phyloP scores from a whole-genome alignment of 2,797 vertebrate genomes.

The Anabas testudineus region DNA sequence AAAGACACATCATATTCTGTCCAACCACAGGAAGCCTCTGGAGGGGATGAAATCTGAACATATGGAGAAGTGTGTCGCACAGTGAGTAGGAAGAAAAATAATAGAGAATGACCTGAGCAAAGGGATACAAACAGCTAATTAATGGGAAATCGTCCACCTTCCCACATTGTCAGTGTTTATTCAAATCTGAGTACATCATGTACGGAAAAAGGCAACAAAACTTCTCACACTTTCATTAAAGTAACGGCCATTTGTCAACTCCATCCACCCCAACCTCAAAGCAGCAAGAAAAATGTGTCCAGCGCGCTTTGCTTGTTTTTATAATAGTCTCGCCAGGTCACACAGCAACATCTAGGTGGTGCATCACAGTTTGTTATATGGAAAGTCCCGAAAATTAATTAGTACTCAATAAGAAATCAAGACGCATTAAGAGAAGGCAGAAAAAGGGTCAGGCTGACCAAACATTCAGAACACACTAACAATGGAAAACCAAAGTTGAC shows the following conservation, averaged over 20 bases:
- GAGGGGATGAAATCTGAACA: conserved; percentile 30
- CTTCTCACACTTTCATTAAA: not conserved
- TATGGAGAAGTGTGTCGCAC: conserved; percentile 8
- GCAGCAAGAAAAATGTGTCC: not conserved
- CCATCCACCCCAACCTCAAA: not conserved
- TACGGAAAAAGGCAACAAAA: conserved; percentile 25
- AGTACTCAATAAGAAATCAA: too few relatives aligned
- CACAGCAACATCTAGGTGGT: conserved; percentile 19
- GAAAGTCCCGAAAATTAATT: conserved; percentile 34
- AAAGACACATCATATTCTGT: conserved; percentile 23
- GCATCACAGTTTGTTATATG: conserved; percentile 14
- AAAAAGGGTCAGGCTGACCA: conserved; percentile 33
- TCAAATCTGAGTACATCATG: conserved; percentile 28
- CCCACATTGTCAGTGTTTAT: conserved; percentile 40
- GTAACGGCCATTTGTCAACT: conserved; percentile 7
- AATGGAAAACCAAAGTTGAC: conserved; percentile 71
- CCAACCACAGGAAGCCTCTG: conserved; percentile 7
- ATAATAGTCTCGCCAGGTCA: not conserved
- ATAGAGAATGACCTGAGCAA: conserved; percentile 7
- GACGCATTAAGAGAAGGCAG: conserved; percentile 34
- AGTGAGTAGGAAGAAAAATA: conserved; percentile 18
- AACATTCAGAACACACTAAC: conserved; percentile 72
- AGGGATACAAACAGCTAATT: conserved; percentile 48
- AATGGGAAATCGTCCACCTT: conserved; percentile 44
- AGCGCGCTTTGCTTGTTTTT: not conserved